Conservation (phyloP, 2,888 invertebrate genomes). For the Rhingia campestris region DNA sequence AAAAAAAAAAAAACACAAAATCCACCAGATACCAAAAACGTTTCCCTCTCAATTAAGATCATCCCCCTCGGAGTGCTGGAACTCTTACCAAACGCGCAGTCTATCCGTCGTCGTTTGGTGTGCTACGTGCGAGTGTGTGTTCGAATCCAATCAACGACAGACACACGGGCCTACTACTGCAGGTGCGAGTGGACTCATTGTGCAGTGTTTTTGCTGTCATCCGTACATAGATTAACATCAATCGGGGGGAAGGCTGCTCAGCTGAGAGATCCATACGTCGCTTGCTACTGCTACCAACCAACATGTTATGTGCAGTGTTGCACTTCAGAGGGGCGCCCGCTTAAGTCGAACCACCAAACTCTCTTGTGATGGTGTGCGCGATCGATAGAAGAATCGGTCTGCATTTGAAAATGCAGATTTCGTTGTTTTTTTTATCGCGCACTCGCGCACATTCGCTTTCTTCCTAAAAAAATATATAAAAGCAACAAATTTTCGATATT, state of each 20-base stretch:
- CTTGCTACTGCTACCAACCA: constrained; percentile 7
- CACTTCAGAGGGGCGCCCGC: constrained; percentile 23
- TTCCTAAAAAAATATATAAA: constrained; percentile 82
- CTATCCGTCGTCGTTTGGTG: neutral
- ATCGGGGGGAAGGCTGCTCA: constrained; percentile 21
- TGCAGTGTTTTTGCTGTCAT: constrained; percentile 57
- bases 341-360: constrained; percentile 8
- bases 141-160: constrained; percentile 18
- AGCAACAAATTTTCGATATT: constrained; percentile 81
- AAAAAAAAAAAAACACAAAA: too few relatives aligned
- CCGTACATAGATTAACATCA: constrained; percentile 62
- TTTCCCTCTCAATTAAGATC: constrained; percentile 68
- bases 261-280: constrained; percentile 43
- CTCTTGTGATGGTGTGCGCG: constrained; percentile 8
- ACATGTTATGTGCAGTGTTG: constrained; percentile 22
- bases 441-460: constrained; percentile 79
- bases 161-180: neutral
- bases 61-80: constrained; percentile 47
- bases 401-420: constrained; percentile 71
- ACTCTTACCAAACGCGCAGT: constrained; percentile 30
- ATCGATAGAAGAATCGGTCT: constrained; percentile 59
- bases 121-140: neutral
- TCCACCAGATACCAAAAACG: constrained; percentile 6
- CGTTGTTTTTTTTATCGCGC: constrained; percentile 41
- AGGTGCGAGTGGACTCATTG: constrained; percentile 68